These are phyloP conservation scores for Seira sanloemensis DNA, from an alignment of 2,888 invertebrate genomes.

Conservation along the genomic window DNA sequence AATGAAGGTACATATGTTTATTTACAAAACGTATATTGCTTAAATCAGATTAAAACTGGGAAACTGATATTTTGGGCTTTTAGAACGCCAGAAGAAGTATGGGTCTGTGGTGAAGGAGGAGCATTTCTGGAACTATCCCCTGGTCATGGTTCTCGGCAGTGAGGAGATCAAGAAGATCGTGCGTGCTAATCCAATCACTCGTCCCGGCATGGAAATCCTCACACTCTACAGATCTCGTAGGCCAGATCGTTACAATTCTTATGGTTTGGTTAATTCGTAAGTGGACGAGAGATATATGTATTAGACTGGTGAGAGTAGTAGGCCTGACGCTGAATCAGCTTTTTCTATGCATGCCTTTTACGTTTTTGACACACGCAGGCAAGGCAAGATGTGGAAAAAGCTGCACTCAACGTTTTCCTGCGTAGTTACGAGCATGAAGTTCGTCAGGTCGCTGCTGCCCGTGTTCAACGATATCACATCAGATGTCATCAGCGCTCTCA, in stretches of 20 bases:
- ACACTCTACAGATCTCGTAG: conserved; percentile 82
- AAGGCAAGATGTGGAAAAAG: conserved; percentile 87
- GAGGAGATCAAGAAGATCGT: conserved; percentile 86
- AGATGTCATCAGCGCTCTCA: conserved; percentile 84
- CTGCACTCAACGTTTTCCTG: conserved; percentile 85
- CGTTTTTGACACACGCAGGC: conserved; percentile 77
- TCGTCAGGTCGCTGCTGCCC: conserved; percentile 85
- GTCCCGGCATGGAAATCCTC: conserved; percentile 89
- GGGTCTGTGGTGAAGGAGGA: conserved; percentile 88
- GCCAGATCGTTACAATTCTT: conserved; percentile 87
- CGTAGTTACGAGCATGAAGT: conserved; percentile 85
- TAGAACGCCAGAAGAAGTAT: conserved; percentile 79
- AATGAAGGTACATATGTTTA: conserved; percentile 81
- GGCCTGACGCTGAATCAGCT: not conserved
- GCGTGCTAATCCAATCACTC: conserved; percentile 82
- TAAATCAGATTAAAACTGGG: not conserved
- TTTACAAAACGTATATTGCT: not conserved
- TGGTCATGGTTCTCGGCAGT: conserved; percentile 84
- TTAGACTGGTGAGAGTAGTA: not conserved
- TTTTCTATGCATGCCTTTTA: not conserved
- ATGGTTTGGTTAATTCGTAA: conserved; percentile 90
- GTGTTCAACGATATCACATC: conserved; percentile 85
- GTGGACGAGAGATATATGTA: conserved; percentile 75
- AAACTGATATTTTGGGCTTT: not conserved
- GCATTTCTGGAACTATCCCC: conserved; percentile 83